phyloP scores from a whole-genome alignment of 2,113 vertebrate genomes.

The Malurus melanocephalus region DNA sequence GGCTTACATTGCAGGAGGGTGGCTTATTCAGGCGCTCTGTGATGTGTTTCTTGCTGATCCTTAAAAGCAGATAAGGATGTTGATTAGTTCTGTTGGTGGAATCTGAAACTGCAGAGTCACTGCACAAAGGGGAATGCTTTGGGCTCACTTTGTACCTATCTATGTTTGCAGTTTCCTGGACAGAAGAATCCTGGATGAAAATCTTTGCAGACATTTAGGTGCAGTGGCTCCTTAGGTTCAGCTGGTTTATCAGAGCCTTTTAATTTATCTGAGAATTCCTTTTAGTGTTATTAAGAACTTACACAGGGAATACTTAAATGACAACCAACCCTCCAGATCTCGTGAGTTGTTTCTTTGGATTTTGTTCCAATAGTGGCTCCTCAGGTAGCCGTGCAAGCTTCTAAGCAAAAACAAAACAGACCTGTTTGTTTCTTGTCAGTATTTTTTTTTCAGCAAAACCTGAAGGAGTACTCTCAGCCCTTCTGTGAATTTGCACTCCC shows the following conservation, averaged over 20 bases:
- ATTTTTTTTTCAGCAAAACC: not conserved
- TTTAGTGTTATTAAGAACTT: not conserved
- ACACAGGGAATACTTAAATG: not conserved
- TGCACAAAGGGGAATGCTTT: accelerated
- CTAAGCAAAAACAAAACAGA: not conserved
- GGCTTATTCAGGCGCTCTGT: not conserved
- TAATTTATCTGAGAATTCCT: not conserved
- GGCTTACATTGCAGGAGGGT: not conserved
- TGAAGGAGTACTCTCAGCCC: not conserved
- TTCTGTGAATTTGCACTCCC: not conserved
- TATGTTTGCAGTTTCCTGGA: not conserved
- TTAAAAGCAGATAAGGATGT: not conserved
- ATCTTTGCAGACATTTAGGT: not conserved
- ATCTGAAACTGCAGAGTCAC: not conserved
- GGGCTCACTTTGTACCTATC: accelerated
- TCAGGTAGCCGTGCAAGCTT: not conserved
- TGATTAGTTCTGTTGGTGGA: not conserved
- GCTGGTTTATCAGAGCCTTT: not conserved
- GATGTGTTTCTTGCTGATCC: not conserved
- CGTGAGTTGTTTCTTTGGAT: not conserved
- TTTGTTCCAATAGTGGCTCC: not conserved
- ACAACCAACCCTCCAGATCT: not conserved
- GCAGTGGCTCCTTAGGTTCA: not conserved
- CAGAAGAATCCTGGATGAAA: not conserved
- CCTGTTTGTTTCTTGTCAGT: not conserved